Evolutionary conservation across 2,113 vertebrate species (phyloP).

Genomic region (Mus musculus): DNA sequence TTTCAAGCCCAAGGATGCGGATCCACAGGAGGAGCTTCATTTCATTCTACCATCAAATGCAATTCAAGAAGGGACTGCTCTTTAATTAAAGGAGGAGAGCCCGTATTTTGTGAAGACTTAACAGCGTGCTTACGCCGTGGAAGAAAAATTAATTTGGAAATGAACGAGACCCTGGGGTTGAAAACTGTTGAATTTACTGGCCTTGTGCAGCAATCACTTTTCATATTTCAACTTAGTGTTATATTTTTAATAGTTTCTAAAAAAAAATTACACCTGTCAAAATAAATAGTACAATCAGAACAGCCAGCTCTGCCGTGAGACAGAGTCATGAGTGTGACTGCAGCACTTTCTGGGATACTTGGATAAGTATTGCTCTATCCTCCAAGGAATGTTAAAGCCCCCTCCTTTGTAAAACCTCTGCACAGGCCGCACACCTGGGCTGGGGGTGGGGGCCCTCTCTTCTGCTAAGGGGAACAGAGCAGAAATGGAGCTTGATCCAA

Average conservation of each 20-base stretch:
- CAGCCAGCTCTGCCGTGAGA: rapidly evolving
- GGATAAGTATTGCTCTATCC: rapidly evolving
- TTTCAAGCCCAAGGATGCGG: neutral
- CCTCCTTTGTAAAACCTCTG: neutral
- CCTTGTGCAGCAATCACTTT: neutral
- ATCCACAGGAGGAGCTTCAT: neutral
- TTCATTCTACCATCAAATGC: neutral
- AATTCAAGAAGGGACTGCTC: neutral
- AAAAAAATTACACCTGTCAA: neutral
- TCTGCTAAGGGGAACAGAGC: neutral
- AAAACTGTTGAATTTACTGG: neutral
- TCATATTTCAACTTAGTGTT: neutral
- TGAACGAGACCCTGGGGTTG: neutral
- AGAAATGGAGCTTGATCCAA: neutral
- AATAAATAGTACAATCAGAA: neutral
- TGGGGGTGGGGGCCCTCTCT: neutral
- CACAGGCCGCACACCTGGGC: neutral
- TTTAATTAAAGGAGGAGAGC: neutral
- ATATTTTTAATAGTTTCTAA: neutral
- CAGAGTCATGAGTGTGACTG: neutral
- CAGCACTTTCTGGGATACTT: neutral
- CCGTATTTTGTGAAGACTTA: neutral
- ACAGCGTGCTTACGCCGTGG: neutral
- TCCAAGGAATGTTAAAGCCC: neutral
- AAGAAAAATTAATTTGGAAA: constrained; percentile 4